Evolutionary conservation across 2,797 vertebrate genomes (phyloP).

Genomic region (Brachyalestes nurse): DNA sequence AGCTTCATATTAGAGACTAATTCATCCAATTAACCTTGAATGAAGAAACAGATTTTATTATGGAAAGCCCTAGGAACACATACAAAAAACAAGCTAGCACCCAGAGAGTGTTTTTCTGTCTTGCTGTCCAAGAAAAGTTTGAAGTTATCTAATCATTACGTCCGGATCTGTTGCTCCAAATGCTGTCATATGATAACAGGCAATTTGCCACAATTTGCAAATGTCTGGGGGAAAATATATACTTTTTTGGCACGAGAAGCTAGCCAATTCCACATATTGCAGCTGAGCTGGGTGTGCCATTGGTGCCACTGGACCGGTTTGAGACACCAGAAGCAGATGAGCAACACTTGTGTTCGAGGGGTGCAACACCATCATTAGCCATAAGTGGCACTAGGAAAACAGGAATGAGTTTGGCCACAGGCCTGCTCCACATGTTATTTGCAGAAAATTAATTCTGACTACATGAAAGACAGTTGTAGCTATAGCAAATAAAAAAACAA

Average conservation of each 20-base stretch:
- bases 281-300: neutral
- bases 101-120: neutral
- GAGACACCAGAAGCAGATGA: constrained; percentile 23
- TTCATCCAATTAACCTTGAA: constrained; percentile 51
- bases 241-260: neutral
- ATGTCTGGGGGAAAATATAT: constrained; percentile 14
- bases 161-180: constrained; percentile 25
- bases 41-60: constrained; percentile 30
- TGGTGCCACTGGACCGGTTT: constrained; percentile 21
- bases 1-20: constrained; percentile 38
- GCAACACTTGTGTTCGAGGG: constrained; percentile 41
- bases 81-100: constrained; percentile 8
- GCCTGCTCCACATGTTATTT: constrained; percentile 44
- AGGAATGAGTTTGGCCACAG: constrained; percentile 25
- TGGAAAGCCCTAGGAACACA: constrained; percentile 23
- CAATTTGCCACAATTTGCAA: constrained; percentile 40
- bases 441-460: constrained; percentile 32
- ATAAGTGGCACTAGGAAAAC: constrained; percentile 26
- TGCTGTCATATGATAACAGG: constrained; percentile 13
- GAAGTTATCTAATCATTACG: constrained; percentile 13
- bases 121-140: neutral
- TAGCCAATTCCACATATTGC: neutral
- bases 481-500: constrained; percentile 4
- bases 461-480: constrained; percentile 5
- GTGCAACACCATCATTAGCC: constrained; percentile 42